A percentile compares a stretch with the other conserved stretches of the same genome.
Evolutionary conservation across 2,888 invertebrate species (phyloP).

Genomic region (Brachypalpus laphriformis): DNA sequence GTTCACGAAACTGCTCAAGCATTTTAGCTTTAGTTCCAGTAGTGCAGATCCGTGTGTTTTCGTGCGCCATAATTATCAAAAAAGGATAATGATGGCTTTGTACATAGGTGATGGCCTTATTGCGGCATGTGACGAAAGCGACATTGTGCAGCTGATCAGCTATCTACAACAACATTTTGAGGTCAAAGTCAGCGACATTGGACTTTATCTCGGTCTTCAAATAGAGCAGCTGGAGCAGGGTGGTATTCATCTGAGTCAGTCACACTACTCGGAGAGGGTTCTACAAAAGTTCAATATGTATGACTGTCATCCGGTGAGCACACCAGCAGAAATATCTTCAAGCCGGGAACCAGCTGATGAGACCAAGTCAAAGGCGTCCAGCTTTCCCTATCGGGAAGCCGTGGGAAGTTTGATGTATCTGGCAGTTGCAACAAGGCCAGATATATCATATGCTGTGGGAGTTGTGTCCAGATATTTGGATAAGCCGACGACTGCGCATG

Average conservation of each 20-base stretch:
- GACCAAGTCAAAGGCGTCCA: background rate
- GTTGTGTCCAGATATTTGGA: background rate
- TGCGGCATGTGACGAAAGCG: background rate
- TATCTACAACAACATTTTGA: conserved; percentile 5
- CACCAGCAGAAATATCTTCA: conserved; percentile 2
- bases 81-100: conserved; percentile 16
- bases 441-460: too few species aligned
- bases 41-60: conserved; percentile 22
- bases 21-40: conserved; percentile 1
- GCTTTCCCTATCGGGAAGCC: background rate
- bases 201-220: conserved; percentile 7
- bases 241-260: conserved; percentile 2
- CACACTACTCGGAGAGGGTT: background rate
- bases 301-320: background rate
- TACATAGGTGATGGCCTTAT: conserved; percentile 34
- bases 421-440: background rate
- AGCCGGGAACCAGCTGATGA: background rate
- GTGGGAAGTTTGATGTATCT: conserved; percentile 10
- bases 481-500: background rate
- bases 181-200: background rate
- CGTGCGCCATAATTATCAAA: conserved; percentile 13
- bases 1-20: background rate
- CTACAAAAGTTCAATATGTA: background rate
- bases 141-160: too few species aligned
- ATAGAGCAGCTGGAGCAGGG: background rate